Evolutionary conservation across 2,113 vertebrate species (phyloP).

Genomic region (Struthio camelus): DNA sequence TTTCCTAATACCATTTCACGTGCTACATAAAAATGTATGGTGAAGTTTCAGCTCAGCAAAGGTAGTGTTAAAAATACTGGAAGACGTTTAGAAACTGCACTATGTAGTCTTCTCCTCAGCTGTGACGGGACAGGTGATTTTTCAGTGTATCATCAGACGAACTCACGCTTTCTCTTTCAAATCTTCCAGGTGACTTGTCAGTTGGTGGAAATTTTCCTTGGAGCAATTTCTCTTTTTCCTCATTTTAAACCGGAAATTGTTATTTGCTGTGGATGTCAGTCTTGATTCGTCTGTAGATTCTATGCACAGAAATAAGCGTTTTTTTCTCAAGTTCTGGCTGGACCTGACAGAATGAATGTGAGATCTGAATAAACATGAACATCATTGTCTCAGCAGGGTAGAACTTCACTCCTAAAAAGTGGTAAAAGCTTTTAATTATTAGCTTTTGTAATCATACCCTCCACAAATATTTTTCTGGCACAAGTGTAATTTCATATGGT

Average conservation of each 20-base stretch:
- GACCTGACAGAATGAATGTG: neutral
- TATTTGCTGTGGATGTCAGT: conserved; percentile 11
- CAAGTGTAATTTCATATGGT: neutral
- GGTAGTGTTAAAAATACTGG: neutral
- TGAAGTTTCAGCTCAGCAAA: neutral
- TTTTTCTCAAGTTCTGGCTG: neutral
- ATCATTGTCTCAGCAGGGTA: neutral
- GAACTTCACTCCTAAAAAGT: neutral
- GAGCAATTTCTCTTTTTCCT: neutral
- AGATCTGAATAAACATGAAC: neutral
- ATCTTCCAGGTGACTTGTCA: neutral
- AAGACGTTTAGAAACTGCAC: neutral
- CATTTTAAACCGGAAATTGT: conserved; percentile 21
- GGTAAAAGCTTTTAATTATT: neutral
- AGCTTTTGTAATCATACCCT: neutral
- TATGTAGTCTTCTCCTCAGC: neutral
- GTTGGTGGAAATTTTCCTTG: neutral
- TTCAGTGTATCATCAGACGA: neutral
- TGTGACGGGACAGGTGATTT: conserved; percentile 11
- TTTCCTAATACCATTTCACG: neutral
- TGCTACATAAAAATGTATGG: neutral
- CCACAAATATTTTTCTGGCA: neutral
- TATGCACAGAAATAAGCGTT: neutral
- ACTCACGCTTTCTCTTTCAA: neutral
- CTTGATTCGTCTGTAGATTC: conserved; percentile 8